These are phyloP conservation scores for roundworm (Caenorhabditis elegans) DNA, from an alignment of 1,140 invertebrate species.

Conservation along the genomic window WBcel235 BX284605.5:18811501-18812000, in stretches of 20 bases:
- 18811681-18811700: neutral
- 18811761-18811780: neutral
- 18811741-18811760: neutral
- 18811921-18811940: no score
- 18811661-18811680: constrained; percentile 8
- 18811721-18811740: neutral
- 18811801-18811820: neutral
- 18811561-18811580: no score
- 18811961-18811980: no score
- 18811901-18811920: no score
- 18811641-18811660: neutral
- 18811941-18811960: no score
- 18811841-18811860: neutral
- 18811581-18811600: no score
- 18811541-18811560: neutral
- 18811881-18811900: no score
- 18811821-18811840: neutral
- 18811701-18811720: neutral
- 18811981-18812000: no score
- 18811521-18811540: constrained; percentile 10
- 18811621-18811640: neutral
- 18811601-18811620: no score
- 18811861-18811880: no score
- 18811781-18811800: neutral
- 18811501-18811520: neutral